Percentiles rank a stretch among this genome's conserved stretches.
Conservation (phyloP, 2,113 vertebrate species). For the Neogale vison region DNA sequence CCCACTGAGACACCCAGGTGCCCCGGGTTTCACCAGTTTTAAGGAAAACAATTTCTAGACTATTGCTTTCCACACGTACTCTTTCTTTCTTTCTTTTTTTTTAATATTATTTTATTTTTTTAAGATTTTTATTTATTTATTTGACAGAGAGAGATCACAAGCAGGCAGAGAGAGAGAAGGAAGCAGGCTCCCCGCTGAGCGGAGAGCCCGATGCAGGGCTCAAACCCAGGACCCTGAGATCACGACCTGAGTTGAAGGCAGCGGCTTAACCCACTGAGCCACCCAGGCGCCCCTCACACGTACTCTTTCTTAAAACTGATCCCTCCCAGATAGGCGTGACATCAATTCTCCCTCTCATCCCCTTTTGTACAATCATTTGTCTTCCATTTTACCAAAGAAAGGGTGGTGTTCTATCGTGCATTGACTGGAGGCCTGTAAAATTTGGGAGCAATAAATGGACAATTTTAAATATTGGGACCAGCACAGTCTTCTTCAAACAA, state of each 20-base stretch:
- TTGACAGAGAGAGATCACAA: no score
- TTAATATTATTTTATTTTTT: no score
- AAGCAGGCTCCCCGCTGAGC: no score
- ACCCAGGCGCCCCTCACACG: no score
- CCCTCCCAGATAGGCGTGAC: background rate
- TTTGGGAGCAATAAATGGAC: background rate
- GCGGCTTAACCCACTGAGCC: no score
- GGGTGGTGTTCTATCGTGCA: background rate
- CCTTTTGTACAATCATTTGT: background rate
- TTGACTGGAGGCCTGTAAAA: background rate
- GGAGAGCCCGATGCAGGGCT: no score
- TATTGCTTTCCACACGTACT: background rate
- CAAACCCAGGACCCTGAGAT: no score
- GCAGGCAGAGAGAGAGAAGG: no score
- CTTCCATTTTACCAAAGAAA: conserved; percentile 1
- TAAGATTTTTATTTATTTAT: no score
- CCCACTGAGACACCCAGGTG: no score
- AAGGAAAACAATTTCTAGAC: background rate
- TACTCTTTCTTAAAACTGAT: background rate
- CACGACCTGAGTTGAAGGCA: no score
- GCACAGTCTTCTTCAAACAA: background rate
- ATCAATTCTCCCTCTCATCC: background rate
- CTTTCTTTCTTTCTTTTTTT: no score
- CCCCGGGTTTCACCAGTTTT: background rate
- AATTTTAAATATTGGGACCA: background rate